Evolutionary conservation across 2,888 invertebrate genomes (phyloP).

Genomic region (Eupithecia inturbata): DNA sequence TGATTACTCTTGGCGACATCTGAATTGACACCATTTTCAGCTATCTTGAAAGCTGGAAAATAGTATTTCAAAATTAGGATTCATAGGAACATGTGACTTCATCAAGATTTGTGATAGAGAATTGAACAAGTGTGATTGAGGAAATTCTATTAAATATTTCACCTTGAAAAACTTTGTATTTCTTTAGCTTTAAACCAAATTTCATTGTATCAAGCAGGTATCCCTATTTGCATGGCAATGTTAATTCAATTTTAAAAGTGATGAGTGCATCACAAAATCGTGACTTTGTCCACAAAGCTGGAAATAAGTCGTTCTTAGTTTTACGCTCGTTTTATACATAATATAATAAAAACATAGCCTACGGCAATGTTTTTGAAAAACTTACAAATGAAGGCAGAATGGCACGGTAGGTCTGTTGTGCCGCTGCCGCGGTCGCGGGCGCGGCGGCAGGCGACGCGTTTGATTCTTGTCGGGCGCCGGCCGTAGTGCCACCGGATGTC

Average conservation of each 20-base stretch:
- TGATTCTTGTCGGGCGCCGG: conserved; percentile 81
- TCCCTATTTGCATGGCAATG: not conserved
- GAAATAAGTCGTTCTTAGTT: not conserved
- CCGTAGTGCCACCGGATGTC: conserved; percentile 91
- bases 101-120: too few relatives aligned
- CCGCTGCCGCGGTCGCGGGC: conserved; percentile 78
- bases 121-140: too few relatives aligned
- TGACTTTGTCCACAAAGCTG: not conserved
- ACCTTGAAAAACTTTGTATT: too few relatives aligned
- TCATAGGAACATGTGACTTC: not conserved
- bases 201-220: not conserved
- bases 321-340: not conserved
- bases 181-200: not conserved
- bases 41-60: too few relatives aligned
- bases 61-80: not conserved
- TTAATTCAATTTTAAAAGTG: not conserved
- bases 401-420: conserved; percentile 87
- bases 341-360: not conserved
- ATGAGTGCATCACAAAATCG: not conserved
- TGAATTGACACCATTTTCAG: not conserved
- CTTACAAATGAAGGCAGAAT: conserved; percentile 92
- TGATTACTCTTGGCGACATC: not conserved
- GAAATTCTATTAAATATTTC: too few relatives aligned
- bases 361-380: not conserved
- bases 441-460: conserved; percentile 82